phyloP scores from a whole-genome alignment of 2,113 vertebrate species.

The Cervus canadensis region DNA sequence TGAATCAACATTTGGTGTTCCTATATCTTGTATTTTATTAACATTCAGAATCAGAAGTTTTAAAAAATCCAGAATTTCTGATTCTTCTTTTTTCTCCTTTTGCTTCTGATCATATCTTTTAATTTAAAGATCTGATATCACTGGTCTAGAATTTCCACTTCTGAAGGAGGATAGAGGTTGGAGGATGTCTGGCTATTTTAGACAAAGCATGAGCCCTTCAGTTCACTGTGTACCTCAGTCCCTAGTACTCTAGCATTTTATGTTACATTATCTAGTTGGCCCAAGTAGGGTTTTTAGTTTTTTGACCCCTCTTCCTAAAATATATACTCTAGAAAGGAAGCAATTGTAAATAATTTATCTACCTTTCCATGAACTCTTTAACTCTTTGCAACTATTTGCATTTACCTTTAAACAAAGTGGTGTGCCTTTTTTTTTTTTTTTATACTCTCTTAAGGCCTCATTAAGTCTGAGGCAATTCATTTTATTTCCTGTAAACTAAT shows the following conservation, averaged over 20 bases:
- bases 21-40: background rate
- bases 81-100: background rate
- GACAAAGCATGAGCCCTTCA: rapidly evolving
- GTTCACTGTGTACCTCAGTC: background rate
- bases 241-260: background rate
- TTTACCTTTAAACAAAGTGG: background rate
- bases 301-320: background rate
- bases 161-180: background rate
- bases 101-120: background rate
- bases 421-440: background rate
- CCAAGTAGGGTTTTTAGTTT: background rate
- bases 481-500: conserved; percentile 20
- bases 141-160: background rate
- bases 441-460: background rate
- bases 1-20: background rate
- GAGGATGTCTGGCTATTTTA: background rate
- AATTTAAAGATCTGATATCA: background rate
- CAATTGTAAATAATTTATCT: background rate
- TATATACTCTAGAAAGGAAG: background rate
- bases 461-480: conserved; percentile 9
- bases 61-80: background rate
- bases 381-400: background rate
- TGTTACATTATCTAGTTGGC: background rate
- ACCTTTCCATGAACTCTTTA: background rate
- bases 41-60: background rate